phyloP scores from a whole-genome alignment of 2,888 invertebrate genomes.

The Exephanes ischioxanthus region DNA sequence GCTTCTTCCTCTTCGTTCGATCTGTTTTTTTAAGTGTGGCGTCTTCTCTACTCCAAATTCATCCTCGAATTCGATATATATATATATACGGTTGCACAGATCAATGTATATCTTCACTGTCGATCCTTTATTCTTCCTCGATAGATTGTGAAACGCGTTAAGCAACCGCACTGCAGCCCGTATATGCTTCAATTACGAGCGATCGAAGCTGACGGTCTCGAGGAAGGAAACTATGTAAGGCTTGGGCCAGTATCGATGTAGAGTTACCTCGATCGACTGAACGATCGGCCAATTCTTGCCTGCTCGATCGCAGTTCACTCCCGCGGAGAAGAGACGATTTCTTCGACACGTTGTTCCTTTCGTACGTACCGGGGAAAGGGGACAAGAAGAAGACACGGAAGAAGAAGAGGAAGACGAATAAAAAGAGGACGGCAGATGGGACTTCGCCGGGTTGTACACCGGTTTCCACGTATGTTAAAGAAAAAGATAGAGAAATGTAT shows the following conservation, averaged over 20 bases:
- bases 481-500: slow-evolving; percentile 21
- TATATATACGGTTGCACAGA: slow-evolving; percentile 3
- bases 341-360: slow-evolving; percentile 64
- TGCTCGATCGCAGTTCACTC: slow-evolving; percentile 15
- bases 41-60: slow-evolving; percentile 50
- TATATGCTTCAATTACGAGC: slow-evolving; percentile 8
- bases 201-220: slow-evolving; percentile 12
- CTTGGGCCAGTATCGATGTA: slow-evolving; percentile 29
- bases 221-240: slow-evolving; percentile 14
- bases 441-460: background rate
- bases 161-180: slow-evolving; percentile 6
- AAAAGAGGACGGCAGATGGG: background rate
- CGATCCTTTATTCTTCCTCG: background rate
- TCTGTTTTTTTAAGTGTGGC: background rate
- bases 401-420: slow-evolving; percentile 43
- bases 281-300: slow-evolving; percentile 41
- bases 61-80: slow-evolving; percentile 8
- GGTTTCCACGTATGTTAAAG: slow-evolving; percentile 15
- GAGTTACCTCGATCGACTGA: slow-evolving; percentile 57
- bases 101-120: slow-evolving; percentile 37
- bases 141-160: background rate
- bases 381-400: slow-evolving; percentile 59
- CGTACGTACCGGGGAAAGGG: slow-evolving; percentile 64
- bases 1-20: background rate
- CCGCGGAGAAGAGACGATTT: slow-evolving; percentile 50